Evolutionary conservation across 1,140 invertebrate species (phyloP).

Genomic region (Kradibia gibbosae): DNA sequence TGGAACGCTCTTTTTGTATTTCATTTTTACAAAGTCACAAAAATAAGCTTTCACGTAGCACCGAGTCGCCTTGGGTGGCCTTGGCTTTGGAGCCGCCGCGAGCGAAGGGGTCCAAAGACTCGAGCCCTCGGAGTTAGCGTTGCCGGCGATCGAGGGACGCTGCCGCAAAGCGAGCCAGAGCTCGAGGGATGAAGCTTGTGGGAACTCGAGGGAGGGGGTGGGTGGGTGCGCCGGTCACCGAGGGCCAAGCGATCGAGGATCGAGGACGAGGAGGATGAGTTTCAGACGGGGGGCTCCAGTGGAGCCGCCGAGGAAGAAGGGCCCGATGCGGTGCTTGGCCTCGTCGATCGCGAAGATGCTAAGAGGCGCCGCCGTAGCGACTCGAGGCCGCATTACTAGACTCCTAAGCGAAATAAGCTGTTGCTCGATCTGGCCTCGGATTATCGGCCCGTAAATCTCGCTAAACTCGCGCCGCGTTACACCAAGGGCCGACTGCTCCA

Average conservation of each 20-base stretch:
- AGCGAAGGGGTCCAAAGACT: too few species aligned
- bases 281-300: slow-evolving; percentile 1
- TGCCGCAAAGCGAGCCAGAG: not conserved
- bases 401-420: slow-evolving; percentile 43
- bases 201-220: not conserved
- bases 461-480: slow-evolving; percentile 38
- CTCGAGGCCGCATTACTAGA: slow-evolving; percentile 39
- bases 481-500: slow-evolving; percentile 50
- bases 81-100: not conserved
- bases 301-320: too few species aligned
- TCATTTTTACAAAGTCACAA: slow-evolving; percentile 52
- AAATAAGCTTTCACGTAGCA: slow-evolving; percentile 52
- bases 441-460: slow-evolving; percentile 36
- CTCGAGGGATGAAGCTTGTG: not conserved
- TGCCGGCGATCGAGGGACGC: not conserved
- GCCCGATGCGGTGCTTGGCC: too few species aligned
- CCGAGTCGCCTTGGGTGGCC: slow-evolving; percentile 32
- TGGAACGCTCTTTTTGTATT: slow-evolving; percentile 36
- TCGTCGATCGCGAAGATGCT: too few species aligned
- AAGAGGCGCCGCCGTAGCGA: too few species aligned
- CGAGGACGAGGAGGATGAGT: not conserved
- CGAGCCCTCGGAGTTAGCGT: too few species aligned
- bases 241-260: not conserved
- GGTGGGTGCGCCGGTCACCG: not conserved
- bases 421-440: slow-evolving; percentile 52